Conservation (phyloP, 2,113 vertebrate genomes). For the Nothocercus nigrocapillus region DNA sequence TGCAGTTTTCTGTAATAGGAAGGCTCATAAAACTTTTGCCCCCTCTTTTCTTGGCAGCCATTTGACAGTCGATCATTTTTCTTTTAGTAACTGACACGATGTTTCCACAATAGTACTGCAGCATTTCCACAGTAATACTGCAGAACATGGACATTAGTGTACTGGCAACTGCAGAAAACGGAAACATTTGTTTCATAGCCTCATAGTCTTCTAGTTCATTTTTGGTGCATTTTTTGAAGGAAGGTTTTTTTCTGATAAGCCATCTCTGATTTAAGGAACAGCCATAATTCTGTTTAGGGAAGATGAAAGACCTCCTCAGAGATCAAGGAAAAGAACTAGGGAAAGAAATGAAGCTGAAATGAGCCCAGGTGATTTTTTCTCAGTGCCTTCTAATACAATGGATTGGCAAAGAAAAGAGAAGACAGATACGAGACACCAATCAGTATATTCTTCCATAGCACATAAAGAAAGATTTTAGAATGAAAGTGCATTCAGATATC, state of each 20-base stretch:
- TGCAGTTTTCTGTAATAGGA: constrained; percentile 39
- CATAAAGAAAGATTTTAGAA: constrained; percentile 4
- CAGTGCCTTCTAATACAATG: constrained; percentile 1
- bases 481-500: not conserved
- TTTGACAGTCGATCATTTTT: constrained; percentile 53
- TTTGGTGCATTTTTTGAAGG: not conserved
- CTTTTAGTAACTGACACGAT: constrained; percentile 40
- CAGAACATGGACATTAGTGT: not conserved
- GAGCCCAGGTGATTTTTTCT: constrained; percentile 43
- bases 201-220: not conserved
- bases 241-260: constrained; percentile 61
- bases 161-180: constrained; percentile 25
- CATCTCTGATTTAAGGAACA: constrained; percentile 58
- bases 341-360: constrained; percentile 47
- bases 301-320: constrained; percentile 71
- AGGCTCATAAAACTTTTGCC: constrained; percentile 41
- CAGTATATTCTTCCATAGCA: not conserved
- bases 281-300: constrained; percentile 64
- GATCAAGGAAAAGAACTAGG: constrained; percentile 60
- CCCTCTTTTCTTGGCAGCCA: constrained; percentile 25
- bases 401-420: not conserved
- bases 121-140: constrained; percentile 40
- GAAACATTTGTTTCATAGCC: constrained; percentile 21
- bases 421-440: not conserved
- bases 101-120: not conserved